A percentile compares a stretch with the other conserved stretches of the same genome.
These are phyloP conservation scores for Hystrix cristata DNA, from an alignment of 2,113 vertebrate species.

Conservation along the genomic window DNA sequence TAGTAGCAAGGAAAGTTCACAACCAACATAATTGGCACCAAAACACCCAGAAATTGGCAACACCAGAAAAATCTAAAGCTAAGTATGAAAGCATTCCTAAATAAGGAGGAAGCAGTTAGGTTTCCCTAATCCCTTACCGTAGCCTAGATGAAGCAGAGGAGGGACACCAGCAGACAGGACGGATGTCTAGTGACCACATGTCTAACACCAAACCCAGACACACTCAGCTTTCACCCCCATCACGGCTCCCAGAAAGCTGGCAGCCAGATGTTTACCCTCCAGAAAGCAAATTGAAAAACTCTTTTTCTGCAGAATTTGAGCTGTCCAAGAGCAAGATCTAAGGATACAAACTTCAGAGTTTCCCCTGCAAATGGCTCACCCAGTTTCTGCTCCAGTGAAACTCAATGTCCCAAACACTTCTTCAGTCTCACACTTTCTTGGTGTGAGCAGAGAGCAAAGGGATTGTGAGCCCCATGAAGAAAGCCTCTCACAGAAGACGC, in stretches of 20 bases:
- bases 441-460: neutral
- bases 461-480: neutral
- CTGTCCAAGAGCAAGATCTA: neutral
- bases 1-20: constrained; percentile 39
- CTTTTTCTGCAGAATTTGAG: constrained; percentile 18
- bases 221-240: neutral
- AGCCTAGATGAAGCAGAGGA: neutral
- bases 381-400: neutral
- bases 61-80: constrained; percentile 13
- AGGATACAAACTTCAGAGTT: neutral
- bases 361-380: neutral
- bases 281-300: constrained; percentile 8
- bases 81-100: neutral
- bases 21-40: neutral
- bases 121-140: neutral
- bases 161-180: neutral
- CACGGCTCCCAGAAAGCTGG: neutral
- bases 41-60: constrained; percentile 34
- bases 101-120: neutral
- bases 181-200: neutral
- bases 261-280: neutral
- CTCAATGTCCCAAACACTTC: neutral
- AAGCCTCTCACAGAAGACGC: neutral
- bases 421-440: neutral
- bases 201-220: neutral